phyloP scores from a whole-genome alignment of 1,140 invertebrate genomes.

The Monochamus saltuarius region DNA sequence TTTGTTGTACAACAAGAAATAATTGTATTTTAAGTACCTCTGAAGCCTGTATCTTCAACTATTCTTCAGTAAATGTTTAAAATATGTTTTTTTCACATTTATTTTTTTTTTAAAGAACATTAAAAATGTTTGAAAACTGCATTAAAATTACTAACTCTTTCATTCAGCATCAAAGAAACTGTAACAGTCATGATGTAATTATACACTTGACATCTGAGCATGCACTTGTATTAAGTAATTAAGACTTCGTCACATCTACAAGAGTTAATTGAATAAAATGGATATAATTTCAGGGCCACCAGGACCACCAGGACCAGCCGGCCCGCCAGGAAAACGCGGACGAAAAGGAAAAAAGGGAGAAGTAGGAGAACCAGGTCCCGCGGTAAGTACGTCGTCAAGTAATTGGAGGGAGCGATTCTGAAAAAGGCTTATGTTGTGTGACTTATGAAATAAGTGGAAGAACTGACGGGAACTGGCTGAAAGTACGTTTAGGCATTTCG shows the following conservation, averaged over 20 bases:
- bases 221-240: background rate
- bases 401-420: background rate
- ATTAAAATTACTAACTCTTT: no score
- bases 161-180: background rate
- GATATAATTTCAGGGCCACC: slow-evolving; percentile 51
- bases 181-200: background rate
- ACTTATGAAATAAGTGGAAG: background rate
- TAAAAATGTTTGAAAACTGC: no score
- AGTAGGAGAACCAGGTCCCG: slow-evolving; percentile 71
- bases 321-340: slow-evolving; percentile 78
- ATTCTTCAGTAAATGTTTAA: no score
- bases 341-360: slow-evolving; percentile 89
- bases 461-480: no score
- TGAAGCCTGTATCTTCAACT: no score
- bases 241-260: background rate
- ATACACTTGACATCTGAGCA: background rate
- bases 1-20: no score
- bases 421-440: slow-evolving; percentile 16
- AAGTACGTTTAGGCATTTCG: no score
- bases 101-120: no score
- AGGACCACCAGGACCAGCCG: slow-evolving; percentile 69
- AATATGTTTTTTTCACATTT: no score
- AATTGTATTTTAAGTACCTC: no score
- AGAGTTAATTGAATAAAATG: background rate
- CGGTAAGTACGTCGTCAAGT: slow-evolving; percentile 60